Base-by-base conservation (phyloP, 2,113 vertebrate genomes). In the Ammodytes marinus region DNA sequence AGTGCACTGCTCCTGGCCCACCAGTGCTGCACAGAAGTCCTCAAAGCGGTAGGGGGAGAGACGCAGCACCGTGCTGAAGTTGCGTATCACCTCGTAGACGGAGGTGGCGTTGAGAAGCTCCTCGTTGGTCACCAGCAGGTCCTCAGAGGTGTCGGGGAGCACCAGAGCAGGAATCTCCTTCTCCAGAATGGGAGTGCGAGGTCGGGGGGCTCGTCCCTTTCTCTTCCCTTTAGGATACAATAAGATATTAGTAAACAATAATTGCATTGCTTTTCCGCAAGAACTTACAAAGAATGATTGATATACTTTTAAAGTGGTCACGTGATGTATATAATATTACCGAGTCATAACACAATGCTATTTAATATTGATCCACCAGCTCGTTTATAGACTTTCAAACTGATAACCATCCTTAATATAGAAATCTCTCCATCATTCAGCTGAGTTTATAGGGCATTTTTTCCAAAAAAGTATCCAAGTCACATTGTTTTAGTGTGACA, bases 11-110 rank as follows among this genome's bases (percentile, higher is more conserved):
- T 99, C 98, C 86, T 97, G 97, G 85, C 97, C 97, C 39, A 97
- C 96, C 86, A 99, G 94, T 12, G 98, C 97, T 0, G 98, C 97
- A 47, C 98, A 99, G 81, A 99, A 99, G 95, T 99, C 98, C 96
- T 99, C 98, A 81, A 99, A 99, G 88, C 97, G 97, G 94, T 99
- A 99, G 64, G 97, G 97, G 54, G 98, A 99, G 60, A 99, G 95
- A 39, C 98, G 97, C 70, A 99, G 95, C 83, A 99, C 98, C 3
- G 96, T 96, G 95, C 97, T 96, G 95, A 99, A 99, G 96, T 97
- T 99, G 93, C 97, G 95, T 17, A 99, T 93, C 82, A 99, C 98
- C 94, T 99, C 98, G 52, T 98, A 99, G 91, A 99, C 96, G 85
- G 98, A 97, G 75, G 95, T 95, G 45, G 96, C 96, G 69, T 96